Evolutionary conservation across 2,797 vertebrate species (phyloP), one percentile per base, ranked within the genome.

Genomic region (Cuculus canorus): DNA sequence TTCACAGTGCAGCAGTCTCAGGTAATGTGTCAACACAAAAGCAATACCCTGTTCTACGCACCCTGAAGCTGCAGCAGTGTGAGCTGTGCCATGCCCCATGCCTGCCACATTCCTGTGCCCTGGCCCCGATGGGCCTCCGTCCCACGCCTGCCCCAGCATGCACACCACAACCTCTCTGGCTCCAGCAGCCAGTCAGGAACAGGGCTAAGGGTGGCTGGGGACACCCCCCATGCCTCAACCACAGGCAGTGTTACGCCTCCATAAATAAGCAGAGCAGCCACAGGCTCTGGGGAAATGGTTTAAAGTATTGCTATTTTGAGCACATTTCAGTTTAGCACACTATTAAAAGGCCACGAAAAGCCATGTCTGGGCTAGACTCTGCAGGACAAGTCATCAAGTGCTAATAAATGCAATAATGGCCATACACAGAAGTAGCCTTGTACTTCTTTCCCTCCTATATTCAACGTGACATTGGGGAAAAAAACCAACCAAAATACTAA

Each of bases 201-300:
- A 0, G 28, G 41, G 25, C 32, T 33, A 28, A 59, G 33, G 33
- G 17, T 48, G 35, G 60, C 30, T 14, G 17, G 19, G 61, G 41
- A 77, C 4, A 13, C 21, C 18, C 11, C 30, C 50, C 0, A 0
- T 3, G 2, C 50, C 54, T n/a, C 76, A 63, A 3, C 21, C 5
- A 2, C 0, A 0, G 37, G 71, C 68, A 69, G 19, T 1, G 28
- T 48, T 48, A 65, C 25, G 10, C 50, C 83, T 75, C 53, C 28
- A 33, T 39, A 90, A 71, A 86, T 57, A 64, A 0, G 10, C 69
- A 75, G 27, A 70, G 28, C 48, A 59, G 80, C 48, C 83, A 73
- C 43, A 81, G 60, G 48, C 65, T 88, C 79, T 41, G 23, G 13
- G 54, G 56, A 80, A 78, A 75, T 8, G 4, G 28, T 69, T 88